phyloP scores from a whole-genome alignment of 2,797 vertebrate genomes.

The Pseudocheirus occidentalis region DNA sequence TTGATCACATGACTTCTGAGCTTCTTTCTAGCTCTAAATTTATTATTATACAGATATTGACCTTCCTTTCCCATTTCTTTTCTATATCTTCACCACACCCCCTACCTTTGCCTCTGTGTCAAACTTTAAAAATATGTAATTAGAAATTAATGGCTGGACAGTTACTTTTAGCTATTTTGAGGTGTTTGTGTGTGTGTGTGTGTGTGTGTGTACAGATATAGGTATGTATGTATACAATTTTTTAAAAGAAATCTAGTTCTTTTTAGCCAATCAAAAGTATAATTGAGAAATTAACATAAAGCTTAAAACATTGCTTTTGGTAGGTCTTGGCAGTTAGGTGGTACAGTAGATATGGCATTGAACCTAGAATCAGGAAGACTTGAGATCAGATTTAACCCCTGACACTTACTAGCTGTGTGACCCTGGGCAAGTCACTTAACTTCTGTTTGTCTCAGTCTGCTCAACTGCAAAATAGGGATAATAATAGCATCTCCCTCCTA shows the following conservation, averaged over 20 bases:
- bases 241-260: slow-evolving; percentile 19
- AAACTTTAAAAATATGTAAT: neutral
- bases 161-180: neutral
- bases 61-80: neutral
- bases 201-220: no score
- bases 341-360: neutral
- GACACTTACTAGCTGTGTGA: neutral
- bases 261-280: neutral
- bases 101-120: neutral
- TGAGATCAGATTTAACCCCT: neutral
- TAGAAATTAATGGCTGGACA: neutral
- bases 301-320: neutral
- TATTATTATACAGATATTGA: neutral
- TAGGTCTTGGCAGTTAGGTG: neutral
- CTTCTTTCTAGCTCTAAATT: neutral
- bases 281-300: slow-evolving; percentile 29
- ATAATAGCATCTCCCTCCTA: neutral
- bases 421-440: neutral
- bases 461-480: neutral
- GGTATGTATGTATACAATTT: neutral
- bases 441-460: neutral
- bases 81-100: neutral
- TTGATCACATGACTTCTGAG: no score
- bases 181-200: no score
- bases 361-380: neutral